phyloP scores from a whole-genome alignment of 2,113 vertebrate species.

The Quiscalus mexicanus region DNA sequence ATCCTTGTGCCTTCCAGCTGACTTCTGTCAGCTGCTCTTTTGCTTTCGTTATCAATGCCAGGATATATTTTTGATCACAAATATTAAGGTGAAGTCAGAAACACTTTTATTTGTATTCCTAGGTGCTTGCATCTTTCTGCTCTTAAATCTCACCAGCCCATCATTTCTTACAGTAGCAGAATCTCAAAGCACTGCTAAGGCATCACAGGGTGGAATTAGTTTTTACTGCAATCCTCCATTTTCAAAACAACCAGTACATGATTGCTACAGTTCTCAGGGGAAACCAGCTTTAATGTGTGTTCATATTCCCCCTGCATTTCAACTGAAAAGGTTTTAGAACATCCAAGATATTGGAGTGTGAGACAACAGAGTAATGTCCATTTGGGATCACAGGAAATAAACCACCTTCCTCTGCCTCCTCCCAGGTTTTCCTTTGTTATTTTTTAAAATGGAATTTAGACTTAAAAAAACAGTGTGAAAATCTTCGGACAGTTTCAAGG shows the following conservation, averaged over 20 bases:
- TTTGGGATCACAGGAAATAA: slow-evolving; percentile 29
- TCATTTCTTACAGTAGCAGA: slow-evolving; percentile 10
- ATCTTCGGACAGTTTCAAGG: slow-evolving; percentile 7
- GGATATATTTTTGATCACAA: slow-evolving; percentile 45
- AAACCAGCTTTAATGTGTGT: neutral
- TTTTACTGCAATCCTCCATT: slow-evolving; percentile 47
- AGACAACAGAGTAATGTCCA: neutral
- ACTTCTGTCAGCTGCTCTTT: slow-evolving; percentile 38
- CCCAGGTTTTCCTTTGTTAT: neutral
- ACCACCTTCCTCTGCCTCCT: neutral
- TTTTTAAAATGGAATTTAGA: slow-evolving; percentile 32
- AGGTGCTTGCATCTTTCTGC: neutral
- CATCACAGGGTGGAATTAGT: neutral
- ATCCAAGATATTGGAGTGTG: slow-evolving; percentile 6
- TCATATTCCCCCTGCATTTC: neutral
- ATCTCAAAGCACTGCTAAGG: neutral
- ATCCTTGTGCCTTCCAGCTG: slow-evolving; percentile 41
- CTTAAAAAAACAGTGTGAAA: neutral
- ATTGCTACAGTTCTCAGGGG: slow-evolving; percentile 24
- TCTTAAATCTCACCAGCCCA: neutral
- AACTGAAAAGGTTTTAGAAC: neutral
- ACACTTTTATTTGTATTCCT: slow-evolving; percentile 42
- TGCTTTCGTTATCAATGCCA: slow-evolving; percentile 32
- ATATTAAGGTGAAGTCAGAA: slow-evolving; percentile 32
- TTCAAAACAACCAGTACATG: slow-evolving; percentile 33